phyloP scores from a whole-genome alignment of 2,888 invertebrate genomes.

The Sepiola atlantica region DNA sequence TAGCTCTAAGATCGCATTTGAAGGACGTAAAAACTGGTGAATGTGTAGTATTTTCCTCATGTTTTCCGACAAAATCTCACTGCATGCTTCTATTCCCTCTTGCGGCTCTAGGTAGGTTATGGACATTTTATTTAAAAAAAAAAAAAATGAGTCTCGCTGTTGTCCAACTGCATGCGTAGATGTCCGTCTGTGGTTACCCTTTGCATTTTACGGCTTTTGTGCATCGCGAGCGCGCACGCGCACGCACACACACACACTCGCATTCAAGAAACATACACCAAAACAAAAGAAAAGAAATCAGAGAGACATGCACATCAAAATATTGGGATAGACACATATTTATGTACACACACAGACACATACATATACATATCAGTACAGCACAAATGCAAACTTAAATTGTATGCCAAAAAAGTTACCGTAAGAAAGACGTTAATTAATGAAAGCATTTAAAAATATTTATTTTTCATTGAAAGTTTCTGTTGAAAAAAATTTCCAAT shows the following conservation, averaged over 20 bases:
- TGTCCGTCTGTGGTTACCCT: neutral
- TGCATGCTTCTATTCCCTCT: constrained; percentile 32
- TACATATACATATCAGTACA: neutral
- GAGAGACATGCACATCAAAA: neutral
- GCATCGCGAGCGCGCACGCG: neutral
- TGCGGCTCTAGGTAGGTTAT: constrained; percentile 22
- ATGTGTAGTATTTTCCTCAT: constrained; percentile 32
- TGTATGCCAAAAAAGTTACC: too few species aligned
- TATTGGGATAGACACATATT: neutral
- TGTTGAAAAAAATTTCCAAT: too few species aligned
- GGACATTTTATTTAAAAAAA: constrained; percentile 32
- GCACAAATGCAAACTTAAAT: too few species aligned
- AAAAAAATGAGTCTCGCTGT: neutral
- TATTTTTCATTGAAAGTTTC: too few species aligned
- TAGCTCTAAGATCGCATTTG: constrained; percentile 32
- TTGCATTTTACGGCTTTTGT: neutral
- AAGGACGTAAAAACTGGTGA: constrained; percentile 32
- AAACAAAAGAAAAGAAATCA: neutral
- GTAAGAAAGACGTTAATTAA: too few species aligned
- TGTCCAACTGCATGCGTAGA: neutral
- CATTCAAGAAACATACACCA: neutral
- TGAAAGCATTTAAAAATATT: too few species aligned
- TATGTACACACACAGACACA: neutral
- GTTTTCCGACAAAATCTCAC: constrained; percentile 32
- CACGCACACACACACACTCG: neutral